Percentiles rank a stretch among this genome's conserved stretches.
phyloP scores from a whole-genome alignment of 2,113 vertebrate genomes.

The Phalacrocorax aristotelis region DNA sequence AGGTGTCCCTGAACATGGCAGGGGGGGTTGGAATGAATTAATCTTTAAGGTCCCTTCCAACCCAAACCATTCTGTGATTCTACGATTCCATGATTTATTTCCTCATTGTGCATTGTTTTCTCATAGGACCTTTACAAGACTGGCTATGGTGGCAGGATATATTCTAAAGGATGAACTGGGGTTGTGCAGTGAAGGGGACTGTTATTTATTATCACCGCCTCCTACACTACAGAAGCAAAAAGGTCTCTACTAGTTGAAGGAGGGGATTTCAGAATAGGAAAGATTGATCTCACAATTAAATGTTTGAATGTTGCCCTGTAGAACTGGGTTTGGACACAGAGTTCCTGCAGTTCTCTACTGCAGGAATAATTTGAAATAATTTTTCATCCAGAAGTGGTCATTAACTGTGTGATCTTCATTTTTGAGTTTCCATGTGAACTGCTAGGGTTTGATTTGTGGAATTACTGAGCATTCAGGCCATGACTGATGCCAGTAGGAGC shows the following conservation, averaged over 20 bases:
- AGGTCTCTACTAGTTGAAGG: not conserved
- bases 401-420: not conserved
- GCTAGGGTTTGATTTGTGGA: not conserved
- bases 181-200: not conserved
- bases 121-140: not conserved
- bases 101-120: not conserved
- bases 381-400: not conserved
- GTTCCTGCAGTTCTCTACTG: not conserved
- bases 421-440: not conserved
- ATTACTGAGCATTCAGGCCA: not conserved
- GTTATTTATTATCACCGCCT: not conserved
- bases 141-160: not conserved
- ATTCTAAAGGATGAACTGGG: not conserved
- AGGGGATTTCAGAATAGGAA: not conserved
- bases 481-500: not conserved
- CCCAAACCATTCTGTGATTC: too few species aligned
- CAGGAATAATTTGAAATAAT: not conserved
- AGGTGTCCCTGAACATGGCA: too few species aligned
- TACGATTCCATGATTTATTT: not conserved
- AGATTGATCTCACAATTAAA: not conserved
- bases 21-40: too few species aligned
- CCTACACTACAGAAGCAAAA: not conserved
- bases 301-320: not conserved
- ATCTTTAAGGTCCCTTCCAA: too few species aligned
- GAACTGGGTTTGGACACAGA: not conserved